phyloP scores from a whole-genome alignment of 2,797 vertebrate species.

The Malurus leucopterus region DNA sequence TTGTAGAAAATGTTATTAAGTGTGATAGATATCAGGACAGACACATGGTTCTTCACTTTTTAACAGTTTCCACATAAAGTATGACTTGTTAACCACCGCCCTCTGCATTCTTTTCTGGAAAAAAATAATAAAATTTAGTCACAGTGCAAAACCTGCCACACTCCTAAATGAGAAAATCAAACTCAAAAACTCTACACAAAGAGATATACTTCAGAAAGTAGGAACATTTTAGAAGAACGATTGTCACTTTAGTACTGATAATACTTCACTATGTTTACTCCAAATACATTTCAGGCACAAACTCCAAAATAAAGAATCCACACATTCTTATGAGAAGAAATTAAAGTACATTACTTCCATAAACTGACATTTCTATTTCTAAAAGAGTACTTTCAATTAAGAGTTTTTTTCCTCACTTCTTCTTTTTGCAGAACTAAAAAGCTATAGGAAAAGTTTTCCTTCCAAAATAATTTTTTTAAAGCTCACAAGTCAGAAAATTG shows the following conservation, averaged over 20 bases:
- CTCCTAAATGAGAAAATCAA: background rate
- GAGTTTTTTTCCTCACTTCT: background rate
- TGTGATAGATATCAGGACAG: background rate
- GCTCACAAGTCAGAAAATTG: background rate
- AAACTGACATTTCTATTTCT: background rate
- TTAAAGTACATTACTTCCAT: background rate
- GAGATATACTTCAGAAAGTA: background rate
- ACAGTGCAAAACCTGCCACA: background rate
- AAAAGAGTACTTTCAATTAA: background rate
- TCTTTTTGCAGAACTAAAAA: background rate
- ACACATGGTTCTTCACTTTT: background rate
- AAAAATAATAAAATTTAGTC: background rate
- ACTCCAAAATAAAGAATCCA: background rate
- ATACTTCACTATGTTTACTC: background rate
- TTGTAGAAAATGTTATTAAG: background rate
- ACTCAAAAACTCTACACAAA: background rate
- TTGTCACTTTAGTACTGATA: background rate
- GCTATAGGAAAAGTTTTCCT: background rate
- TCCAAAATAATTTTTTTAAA: background rate
- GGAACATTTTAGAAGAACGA: background rate
- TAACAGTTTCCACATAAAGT: background rate
- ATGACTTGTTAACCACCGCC: background rate
- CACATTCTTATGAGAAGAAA: background rate
- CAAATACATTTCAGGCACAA: background rate
- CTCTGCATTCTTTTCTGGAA: background rate